A percentile compares a stretch with the other conserved stretches of the same genome.
Evolutionary conservation across 2,888 invertebrate genomes (phyloP).

Genomic region (Xanthostigma xanthostigma): DNA sequence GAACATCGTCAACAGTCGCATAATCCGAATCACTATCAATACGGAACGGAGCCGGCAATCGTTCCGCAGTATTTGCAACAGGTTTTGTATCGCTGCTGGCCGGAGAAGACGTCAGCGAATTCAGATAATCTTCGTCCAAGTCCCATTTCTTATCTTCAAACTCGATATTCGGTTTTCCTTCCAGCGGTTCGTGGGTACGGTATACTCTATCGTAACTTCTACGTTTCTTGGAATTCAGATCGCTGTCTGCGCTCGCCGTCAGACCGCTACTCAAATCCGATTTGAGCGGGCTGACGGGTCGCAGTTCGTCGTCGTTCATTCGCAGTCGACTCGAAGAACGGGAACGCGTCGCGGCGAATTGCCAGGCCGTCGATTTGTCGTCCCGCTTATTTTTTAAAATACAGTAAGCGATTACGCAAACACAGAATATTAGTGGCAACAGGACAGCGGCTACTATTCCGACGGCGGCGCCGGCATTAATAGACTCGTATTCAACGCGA

Average conservation of each 20-base stretch:
- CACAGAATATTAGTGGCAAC: conserved; percentile 39
- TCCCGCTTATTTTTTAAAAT: conserved; percentile 37
- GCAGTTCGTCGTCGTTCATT: conserved; percentile 14
- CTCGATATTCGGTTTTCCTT: conserved; percentile 52
- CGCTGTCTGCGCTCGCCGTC: conserved; percentile 18
- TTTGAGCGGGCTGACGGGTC: conserved; percentile 7
- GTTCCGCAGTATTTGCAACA: background rate
- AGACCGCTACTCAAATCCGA: conserved; percentile 12
- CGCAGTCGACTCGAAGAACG: conserved; percentile 15
- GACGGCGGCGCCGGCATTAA: conserved; percentile 56
- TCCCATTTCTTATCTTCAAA: conserved; percentile 74
- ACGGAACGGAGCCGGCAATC: conserved; percentile 2
- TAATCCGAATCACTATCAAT: conserved; percentile 12
- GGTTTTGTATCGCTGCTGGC: conserved; percentile 10
- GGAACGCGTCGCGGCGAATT: conserved; percentile 19
- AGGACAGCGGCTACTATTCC: conserved; percentile 58
- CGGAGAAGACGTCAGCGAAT: conserved; percentile 33
- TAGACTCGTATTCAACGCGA: conserved; percentile 36
- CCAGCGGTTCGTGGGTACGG: conserved; percentile 68
- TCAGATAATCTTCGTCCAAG: conserved; percentile 43
- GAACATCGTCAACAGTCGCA: conserved; percentile 6
- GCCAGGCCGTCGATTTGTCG: conserved; percentile 30
- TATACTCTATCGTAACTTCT: conserved; percentile 69
- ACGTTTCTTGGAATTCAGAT: conserved; percentile 37
- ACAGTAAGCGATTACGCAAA: conserved; percentile 34